These are phyloP conservation scores for Sphaeramia orbicularis DNA, from an alignment of 2,797 vertebrate species.

Conservation along the genomic window DNA sequence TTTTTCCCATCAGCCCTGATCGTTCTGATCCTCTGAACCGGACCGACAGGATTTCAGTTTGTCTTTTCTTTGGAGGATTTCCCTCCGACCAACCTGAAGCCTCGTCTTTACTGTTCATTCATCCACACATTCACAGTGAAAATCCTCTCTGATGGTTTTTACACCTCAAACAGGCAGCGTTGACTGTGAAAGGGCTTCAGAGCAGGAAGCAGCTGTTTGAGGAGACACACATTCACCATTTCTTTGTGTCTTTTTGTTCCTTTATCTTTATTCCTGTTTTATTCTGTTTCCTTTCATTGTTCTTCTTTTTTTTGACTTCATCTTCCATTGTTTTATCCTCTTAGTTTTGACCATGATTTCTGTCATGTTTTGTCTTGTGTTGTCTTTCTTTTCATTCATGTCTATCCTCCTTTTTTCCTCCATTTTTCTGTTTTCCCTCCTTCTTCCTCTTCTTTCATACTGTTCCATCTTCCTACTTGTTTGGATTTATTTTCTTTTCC, in stretches of 20 bases:
- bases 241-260: not conserved
- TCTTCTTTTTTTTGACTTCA: no score
- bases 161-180: conserved; percentile 24
- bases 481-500: no score
- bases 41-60: not conserved
- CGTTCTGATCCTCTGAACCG: not conserved
- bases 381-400: not conserved
- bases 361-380: not conserved
- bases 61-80: no score
- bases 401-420: not conserved
- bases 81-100: no score
- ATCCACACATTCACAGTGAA: conserved; percentile 8
- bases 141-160: conserved; percentile 21
- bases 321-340: not conserved
- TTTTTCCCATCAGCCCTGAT: conserved; percentile 5
- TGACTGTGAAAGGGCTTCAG: conserved; percentile 44
- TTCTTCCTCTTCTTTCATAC: not conserved
- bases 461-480: not conserved
- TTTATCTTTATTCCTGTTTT: not conserved
- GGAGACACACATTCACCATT: not conserved
- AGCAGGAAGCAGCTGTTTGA: conserved; percentile 15
- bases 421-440: not conserved
- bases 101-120: conserved; percentile 11
- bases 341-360: no score
- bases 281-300: not conserved